A percentile compares a stretch with the other conserved stretches of the same genome.
phyloP scores from a whole-genome alignment of 2,888 invertebrate genomes.

The Metallyticus violacea region DNA sequence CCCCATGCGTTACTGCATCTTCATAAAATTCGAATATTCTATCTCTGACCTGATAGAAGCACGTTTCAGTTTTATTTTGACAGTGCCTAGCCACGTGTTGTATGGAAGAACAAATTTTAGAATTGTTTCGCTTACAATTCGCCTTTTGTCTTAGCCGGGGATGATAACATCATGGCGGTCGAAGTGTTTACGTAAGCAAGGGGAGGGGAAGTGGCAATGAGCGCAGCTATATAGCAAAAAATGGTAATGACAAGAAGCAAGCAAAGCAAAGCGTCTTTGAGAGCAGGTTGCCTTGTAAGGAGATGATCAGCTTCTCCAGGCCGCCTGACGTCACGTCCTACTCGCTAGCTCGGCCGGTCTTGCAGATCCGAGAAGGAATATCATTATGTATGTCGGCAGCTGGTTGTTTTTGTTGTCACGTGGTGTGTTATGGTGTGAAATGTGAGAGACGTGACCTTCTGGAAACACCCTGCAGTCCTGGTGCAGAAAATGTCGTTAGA shows the following conservation, averaged over 20 bases:
- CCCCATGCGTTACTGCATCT: too few species aligned
- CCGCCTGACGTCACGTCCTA: neutral
- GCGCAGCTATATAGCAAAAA: neutral
- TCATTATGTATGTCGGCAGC: neutral
- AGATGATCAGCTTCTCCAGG: neutral
- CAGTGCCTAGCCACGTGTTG: too few species aligned
- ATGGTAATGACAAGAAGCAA: neutral
- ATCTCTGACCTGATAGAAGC: too few species aligned
- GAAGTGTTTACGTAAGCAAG: neutral
- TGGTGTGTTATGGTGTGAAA: too few species aligned
- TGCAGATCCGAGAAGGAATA: neutral
- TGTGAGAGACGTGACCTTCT: neutral
- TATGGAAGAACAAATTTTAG: too few species aligned
- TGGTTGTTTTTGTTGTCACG: too few species aligned
- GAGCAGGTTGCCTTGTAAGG: conserved; percentile 11
- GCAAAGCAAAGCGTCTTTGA: neutral
- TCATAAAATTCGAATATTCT: too few species aligned
- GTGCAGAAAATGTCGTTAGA: neutral
- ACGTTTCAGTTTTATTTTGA: too few species aligned
- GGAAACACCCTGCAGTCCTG: too few species aligned
- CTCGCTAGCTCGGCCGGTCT: neutral
- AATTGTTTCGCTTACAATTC: too few species aligned
- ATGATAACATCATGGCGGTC: too few species aligned
- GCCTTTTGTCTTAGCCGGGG: too few species aligned
- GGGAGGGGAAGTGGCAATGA: neutral